Conservation (phyloP, 2,888 invertebrate genomes). For the Calameuta idolon region DNA sequence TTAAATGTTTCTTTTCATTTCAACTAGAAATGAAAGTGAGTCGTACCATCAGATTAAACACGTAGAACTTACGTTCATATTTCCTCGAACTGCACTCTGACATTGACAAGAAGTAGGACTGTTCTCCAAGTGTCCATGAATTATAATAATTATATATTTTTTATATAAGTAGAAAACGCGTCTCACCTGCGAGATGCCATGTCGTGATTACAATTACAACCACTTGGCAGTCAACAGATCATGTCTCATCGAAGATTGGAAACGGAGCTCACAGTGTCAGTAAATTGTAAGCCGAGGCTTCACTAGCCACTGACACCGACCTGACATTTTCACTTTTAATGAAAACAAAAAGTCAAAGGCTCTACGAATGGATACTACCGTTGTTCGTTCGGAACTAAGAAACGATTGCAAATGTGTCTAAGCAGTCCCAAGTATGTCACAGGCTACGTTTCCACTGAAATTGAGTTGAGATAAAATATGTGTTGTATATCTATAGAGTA, state of each 20-base stretch:
- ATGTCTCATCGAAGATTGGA: constrained; percentile 35
- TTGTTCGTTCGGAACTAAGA: neutral
- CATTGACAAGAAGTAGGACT: constrained; percentile 35
- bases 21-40: neutral
- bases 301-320: constrained; percentile 17
- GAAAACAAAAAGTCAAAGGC: constrained; percentile 22
- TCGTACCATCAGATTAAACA: neutral
- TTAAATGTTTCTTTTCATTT: neutral
- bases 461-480: neutral
- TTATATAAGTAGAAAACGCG: constrained; percentile 45
- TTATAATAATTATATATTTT: constrained; percentile 48
- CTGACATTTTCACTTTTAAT: constrained; percentile 25
- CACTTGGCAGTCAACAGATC: constrained; percentile 53
- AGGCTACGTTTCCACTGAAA: neutral
- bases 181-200: constrained; percentile 67
- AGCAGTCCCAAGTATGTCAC: neutral
- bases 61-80: neutral
- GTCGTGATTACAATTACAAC: constrained; percentile 53
- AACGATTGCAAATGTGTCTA: neutral
- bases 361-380: constrained; percentile 1
- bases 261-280: constrained; percentile 11
- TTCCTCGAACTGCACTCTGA: neutral
- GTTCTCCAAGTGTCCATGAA: constrained; percentile 44
- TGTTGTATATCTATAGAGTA: neutral
- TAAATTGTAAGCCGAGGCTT: constrained; percentile 7